phyloP scores from a whole-genome alignment of 2,888 invertebrate genomes.

The Eristalis pertinax region DNA sequence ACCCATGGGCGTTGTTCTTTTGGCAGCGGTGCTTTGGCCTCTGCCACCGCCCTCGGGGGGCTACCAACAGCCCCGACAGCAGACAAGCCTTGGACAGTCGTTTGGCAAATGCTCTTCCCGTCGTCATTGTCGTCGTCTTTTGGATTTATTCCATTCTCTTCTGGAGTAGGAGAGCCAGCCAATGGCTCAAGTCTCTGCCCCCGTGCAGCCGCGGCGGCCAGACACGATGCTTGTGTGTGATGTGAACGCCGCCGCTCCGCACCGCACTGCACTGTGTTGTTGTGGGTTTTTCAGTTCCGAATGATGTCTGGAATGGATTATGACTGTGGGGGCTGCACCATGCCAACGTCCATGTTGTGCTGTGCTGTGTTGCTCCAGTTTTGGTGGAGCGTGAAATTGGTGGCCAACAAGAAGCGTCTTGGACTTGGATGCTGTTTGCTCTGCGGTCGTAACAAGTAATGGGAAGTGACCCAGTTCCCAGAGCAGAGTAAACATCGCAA shows the following conservation, averaged over 20 bases:
- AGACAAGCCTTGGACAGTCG: not conserved
- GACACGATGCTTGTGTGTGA: not conserved
- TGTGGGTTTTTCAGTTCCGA: not conserved
- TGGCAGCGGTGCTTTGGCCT: not conserved
- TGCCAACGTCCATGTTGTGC: not conserved
- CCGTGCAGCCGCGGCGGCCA: not conserved
- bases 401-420: not conserved
- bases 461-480: slow-evolving; percentile 14
- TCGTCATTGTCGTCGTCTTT: not conserved
- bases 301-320: slow-evolving; percentile 18
- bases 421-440: not conserved
- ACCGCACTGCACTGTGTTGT: not conserved
- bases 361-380: not conserved
- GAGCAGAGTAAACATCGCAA: not conserved
- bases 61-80: not conserved
- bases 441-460: not conserved
- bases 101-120: slow-evolving; percentile 9
- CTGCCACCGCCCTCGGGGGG: not conserved
- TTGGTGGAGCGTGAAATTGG: slow-evolving; percentile 2
- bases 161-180: not conserved
- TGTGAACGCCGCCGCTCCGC: not conserved
- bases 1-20: slow-evolving; percentile 21
- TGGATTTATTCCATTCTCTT: not conserved
- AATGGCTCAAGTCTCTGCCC: not conserved
- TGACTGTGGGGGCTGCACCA: not conserved